Evolutionary conservation across 2,113 vertebrate species (phyloP).

Genomic region (Clupea harengus): DNA sequence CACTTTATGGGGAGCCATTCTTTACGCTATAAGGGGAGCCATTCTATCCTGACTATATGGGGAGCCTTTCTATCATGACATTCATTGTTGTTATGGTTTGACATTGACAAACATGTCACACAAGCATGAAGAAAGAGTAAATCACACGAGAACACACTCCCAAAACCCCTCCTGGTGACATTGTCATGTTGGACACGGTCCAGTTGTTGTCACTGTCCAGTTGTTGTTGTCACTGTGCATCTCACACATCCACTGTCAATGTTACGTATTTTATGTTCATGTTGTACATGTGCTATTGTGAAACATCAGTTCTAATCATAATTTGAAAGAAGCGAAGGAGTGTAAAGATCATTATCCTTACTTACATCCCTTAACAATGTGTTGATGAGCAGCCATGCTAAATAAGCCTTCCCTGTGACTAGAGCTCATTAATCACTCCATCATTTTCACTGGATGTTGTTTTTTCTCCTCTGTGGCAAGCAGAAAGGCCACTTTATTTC

Average conservation of each 20-base stretch:
- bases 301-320: neutral
- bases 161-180: neutral
- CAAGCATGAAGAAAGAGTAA: neutral
- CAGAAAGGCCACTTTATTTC: slow-evolving; percentile 13
- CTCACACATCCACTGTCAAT: neutral
- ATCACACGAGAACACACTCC: neutral
- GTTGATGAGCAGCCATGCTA: slow-evolving; percentile 3
- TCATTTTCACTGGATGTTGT: neutral
- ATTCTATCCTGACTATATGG: neutral
- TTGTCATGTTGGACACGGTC: neutral
- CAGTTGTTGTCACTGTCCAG: neutral
- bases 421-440: neutral
- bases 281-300: neutral
- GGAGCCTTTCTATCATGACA: neutral
- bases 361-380: neutral
- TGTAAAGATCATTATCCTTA: neutral
- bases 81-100: neutral
- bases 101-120: neutral
- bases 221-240: neutral
- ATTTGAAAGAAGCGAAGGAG: neutral
- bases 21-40: neutral
- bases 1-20: neutral
- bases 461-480: neutral
- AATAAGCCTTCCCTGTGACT: neutral
- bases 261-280: neutral